phyloP scores from a whole-genome alignment of 2,113 vertebrate genomes.

The Alligator sinensis region DNA sequence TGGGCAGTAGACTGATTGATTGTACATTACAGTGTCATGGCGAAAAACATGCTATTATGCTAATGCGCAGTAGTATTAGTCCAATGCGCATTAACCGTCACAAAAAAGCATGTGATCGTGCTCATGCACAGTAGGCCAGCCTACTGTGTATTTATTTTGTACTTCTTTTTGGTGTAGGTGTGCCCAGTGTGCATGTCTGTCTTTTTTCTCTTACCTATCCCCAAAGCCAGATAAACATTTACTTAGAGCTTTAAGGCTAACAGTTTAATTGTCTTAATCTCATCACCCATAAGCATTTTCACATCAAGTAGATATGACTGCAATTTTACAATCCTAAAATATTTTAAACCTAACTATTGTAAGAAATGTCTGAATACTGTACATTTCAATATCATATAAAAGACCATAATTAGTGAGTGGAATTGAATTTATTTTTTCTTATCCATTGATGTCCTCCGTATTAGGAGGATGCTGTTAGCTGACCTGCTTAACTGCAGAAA shows the following conservation, averaged over 20 bases:
- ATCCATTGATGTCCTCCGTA: background rate
- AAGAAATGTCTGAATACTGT: background rate
- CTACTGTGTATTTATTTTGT: no score
- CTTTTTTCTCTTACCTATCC: background rate
- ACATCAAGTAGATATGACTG: slow-evolving; percentile 20
- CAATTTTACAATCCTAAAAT: background rate
- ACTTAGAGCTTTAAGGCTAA: slow-evolving; percentile 29
- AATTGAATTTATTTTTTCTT: background rate
- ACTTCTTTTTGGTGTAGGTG: no score
- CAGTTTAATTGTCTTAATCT: slow-evolving; percentile 39
- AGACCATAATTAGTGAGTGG: background rate
- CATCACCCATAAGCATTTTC: slow-evolving; percentile 26
- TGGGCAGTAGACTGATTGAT: no score
- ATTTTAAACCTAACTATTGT: background rate
- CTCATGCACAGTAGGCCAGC: no score
- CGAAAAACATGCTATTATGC: no score
- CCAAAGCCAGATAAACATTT: background rate
- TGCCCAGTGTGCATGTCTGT: background rate
- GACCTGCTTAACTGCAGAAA: background rate
- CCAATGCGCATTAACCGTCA: no score
- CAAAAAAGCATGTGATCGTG: no score
- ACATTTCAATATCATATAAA: background rate
- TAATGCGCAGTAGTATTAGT: no score
- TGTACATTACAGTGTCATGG: no score
- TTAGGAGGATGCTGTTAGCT: background rate